Percentiles rank a stretch among this genome's conserved stretches.
Conservation (phyloP, 2,797 vertebrate species). For the Malurus splendens region DNA sequence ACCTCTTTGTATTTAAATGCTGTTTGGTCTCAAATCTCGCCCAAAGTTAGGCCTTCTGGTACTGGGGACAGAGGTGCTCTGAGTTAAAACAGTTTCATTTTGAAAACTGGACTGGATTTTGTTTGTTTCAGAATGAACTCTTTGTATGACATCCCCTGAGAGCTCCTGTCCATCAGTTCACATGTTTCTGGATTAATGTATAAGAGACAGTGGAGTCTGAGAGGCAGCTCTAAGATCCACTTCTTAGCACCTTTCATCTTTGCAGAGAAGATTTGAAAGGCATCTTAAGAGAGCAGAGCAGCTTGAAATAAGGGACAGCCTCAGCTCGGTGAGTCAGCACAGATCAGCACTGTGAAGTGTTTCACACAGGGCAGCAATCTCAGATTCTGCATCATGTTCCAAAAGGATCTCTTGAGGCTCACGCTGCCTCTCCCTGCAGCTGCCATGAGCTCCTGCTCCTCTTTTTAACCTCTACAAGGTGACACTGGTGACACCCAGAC, state of each 20-base stretch:
- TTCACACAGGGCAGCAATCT: background rate
- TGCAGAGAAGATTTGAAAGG: background rate
- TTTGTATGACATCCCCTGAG: background rate
- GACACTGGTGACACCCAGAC: background rate
- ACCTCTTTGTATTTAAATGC: background rate
- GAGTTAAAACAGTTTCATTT: background rate
- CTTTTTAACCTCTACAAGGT: background rate
- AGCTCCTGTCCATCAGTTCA: background rate
- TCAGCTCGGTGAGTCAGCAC: background rate
- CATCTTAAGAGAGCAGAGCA: background rate
- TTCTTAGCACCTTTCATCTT: conserved; percentile 3
- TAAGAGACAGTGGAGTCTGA: background rate
- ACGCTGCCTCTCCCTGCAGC: background rate
- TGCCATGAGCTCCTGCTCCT: background rate
- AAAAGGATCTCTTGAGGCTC: background rate
- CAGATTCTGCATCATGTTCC: background rate
- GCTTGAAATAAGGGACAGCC: background rate
- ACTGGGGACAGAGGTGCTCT: background rate
- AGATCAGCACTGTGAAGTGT: background rate
- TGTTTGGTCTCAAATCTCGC: background rate
- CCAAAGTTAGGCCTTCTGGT: background rate
- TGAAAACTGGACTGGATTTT: background rate
- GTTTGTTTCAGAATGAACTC: background rate
- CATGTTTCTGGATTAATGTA: background rate
- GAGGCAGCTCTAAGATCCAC: background rate